Percentiles rank a stretch among this genome's conserved stretches.
Conservation (phyloP, 1,140 invertebrate species). For the Latrodectus geometricus region DNA sequence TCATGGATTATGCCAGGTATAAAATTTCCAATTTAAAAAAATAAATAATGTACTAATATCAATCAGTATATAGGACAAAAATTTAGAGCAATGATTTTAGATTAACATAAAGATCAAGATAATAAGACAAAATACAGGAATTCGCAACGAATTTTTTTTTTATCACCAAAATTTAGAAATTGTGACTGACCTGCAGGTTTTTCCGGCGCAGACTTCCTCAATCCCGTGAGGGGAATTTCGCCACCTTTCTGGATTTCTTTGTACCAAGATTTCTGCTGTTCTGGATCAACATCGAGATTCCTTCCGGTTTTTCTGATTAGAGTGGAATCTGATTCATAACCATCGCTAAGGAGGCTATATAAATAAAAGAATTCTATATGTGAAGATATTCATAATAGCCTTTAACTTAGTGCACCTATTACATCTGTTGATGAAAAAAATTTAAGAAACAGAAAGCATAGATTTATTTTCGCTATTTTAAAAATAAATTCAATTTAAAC, state of each 20-base stretch:
- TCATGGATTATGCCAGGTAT: too few relatives aligned
- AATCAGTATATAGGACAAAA: too few relatives aligned
- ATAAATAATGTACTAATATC: too few relatives aligned
- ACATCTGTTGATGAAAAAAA: background rate
- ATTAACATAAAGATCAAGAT: too few relatives aligned
- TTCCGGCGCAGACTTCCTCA: slow-evolving; percentile 88
- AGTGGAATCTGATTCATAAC: slow-evolving; percentile 91
- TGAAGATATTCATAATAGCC: background rate
- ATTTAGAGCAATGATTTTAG: too few relatives aligned
- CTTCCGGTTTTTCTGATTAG: slow-evolving; percentile 72
- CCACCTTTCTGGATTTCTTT: slow-evolving; percentile 88
- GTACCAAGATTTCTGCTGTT: slow-evolving; percentile 84
- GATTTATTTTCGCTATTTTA: too few relatives aligned
- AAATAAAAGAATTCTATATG: background rate
- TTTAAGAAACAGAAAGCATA: background rate
- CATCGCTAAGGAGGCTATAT: slow-evolving; percentile 67
- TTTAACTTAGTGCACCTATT: background rate
- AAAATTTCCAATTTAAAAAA: too few relatives aligned
- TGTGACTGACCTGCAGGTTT: slow-evolving; percentile 79
- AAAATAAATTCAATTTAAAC: too few relatives aligned
- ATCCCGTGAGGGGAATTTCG: slow-evolving; percentile 88
- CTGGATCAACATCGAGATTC: slow-evolving; percentile 74
- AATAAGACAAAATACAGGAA: too few relatives aligned
- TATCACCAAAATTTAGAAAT: background rate
- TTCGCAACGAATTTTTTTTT: too few relatives aligned